These are phyloP conservation scores for Climacteris rufus DNA, from an alignment of 2,113 vertebrate genomes.

Conservation along the genomic window DNA sequence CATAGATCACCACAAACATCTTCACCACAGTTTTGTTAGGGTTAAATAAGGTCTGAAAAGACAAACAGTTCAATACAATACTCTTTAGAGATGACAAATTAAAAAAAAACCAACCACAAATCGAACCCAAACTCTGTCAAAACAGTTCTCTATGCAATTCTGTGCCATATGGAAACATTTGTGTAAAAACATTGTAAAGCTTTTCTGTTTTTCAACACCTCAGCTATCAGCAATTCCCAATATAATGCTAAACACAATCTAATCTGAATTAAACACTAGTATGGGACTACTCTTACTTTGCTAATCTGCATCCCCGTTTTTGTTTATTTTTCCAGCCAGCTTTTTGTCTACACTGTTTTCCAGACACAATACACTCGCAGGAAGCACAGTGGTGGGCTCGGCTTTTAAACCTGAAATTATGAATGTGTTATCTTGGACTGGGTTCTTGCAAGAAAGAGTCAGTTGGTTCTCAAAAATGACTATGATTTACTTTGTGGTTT, in stretches of 20 bases:
- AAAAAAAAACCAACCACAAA: background rate
- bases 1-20: constrained; percentile 99
- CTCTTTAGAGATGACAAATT: background rate
- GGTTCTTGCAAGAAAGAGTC: background rate
- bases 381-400: background rate
- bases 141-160: background rate
- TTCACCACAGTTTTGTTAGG: constrained; percentile 99
- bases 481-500: background rate
- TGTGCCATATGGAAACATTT: accelerated
- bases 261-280: background rate
- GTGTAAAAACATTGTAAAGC: background rate
- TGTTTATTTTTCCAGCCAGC: background rate
- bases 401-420: background rate
- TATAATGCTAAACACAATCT: background rate
- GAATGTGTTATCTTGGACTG: background rate
- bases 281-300: background rate
- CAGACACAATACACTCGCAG: background rate
- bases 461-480: background rate
- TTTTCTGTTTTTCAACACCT: background rate
- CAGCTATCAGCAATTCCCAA: background rate
- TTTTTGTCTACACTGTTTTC: background rate
- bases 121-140: background rate
- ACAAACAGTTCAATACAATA: constrained; percentile 9
- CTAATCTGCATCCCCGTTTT: background rate
- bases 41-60: constrained; percentile 98